Evolutionary conservation across 2,797 vertebrate genomes (phyloP).

Genomic region (Dallia pectoralis): DNA sequence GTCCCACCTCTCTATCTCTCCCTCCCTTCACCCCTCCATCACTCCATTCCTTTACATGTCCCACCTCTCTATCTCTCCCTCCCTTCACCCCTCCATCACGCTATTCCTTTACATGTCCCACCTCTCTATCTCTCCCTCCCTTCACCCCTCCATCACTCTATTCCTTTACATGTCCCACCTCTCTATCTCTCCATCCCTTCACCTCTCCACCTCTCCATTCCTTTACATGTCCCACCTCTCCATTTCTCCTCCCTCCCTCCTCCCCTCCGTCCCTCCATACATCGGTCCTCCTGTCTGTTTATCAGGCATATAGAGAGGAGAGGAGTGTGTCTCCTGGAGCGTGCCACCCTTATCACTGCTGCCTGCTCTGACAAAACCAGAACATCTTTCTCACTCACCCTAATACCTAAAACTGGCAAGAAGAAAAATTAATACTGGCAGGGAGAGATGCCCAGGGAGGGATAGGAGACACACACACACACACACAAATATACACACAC

Average conservation of each 20-base stretch:
- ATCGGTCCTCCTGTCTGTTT: constrained; percentile 75
- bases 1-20: too few species aligned
- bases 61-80: too few species aligned
- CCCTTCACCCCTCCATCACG: too few species aligned
- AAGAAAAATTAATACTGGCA: constrained; percentile 35
- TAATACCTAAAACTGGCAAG: constrained; percentile 38
- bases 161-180: too few species aligned
- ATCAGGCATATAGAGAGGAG: constrained; percentile 72
- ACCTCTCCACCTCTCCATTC: background rate
- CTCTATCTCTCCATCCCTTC: background rate
- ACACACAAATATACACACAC: background rate
- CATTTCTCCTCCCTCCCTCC: background rate
- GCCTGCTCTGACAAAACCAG: constrained; percentile 23
- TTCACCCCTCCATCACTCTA: background rate
- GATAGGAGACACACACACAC: background rate
- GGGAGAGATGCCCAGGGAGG: background rate
- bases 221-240: too few species aligned
- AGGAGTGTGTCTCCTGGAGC: constrained; percentile 21
- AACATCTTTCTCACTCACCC: constrained; percentile 35
- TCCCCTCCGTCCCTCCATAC: constrained; percentile 56
- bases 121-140: background rate
- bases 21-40: background rate
- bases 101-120: too few species aligned
- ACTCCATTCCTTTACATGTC: too few species aligned
- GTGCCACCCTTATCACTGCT: constrained; percentile 29